Base-by-base conservation (phyloP, 2,113 vertebrate genomes). In the Phalacrocorax carbo region DNA sequence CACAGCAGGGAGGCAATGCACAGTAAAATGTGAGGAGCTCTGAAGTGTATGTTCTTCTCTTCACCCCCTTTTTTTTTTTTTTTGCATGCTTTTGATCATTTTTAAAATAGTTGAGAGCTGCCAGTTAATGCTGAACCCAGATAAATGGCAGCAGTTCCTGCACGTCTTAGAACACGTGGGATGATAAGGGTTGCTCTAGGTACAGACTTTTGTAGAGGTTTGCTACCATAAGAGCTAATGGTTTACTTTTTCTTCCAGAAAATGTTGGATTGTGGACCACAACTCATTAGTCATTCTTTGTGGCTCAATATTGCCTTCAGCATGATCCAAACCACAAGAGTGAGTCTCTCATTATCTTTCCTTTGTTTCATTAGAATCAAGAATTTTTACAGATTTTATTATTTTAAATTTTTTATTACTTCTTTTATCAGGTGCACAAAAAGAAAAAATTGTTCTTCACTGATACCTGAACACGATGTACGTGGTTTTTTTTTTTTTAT, bases 1-100 rank as follows among this genome's bases (percentile, higher is more conserved):
- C 86, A 71, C 83, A 83, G 80, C 88, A 87, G 83, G 89, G 61
- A 87, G 38, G 77, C 77, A 95, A 89, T 25, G 77, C 80, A 68
- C 83, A 75, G 69, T 78, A 95, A 94, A 94, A 78, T 60, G 27
- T 40, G 60, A 94, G 83, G 69, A 89, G 20, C 51, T 86, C 69
- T 82, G 88, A 94, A 94, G 64, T 66, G 32, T 69, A 26, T 48
- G 38, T 78, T 94, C 62, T 90, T 82, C n/a, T 94, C 61, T 60
- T 87, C 52, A 61, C 38, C 14, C n/a, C 6, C 26, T 2, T 7
- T 22, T 55, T 49, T 36, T 23, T 68, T 61, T 40, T 58, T 42
- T 89, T 85, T 65, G 8, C 23, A 61, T 94, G 51, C 20, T 90
- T 88, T 92, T 86, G 64, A 86, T 95, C 3, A 83, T 91, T 86